Evolutionary conservation across 2,797 vertebrate species (phyloP), one percentile per base, ranked within the genome.

Genomic region (Pseudomugil gertrudae): DNA sequence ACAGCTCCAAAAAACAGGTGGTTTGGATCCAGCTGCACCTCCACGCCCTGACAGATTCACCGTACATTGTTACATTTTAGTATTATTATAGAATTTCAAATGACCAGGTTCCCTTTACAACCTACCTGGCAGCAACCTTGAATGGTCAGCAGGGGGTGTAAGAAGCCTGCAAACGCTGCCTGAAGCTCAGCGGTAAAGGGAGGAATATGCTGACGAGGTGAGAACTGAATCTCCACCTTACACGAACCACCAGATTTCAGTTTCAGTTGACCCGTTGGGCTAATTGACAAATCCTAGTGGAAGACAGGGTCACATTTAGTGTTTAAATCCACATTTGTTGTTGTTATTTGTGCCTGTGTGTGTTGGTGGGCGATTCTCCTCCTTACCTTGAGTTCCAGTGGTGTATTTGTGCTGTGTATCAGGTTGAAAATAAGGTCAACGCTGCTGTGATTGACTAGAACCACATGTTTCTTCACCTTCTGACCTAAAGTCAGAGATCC

Each of bases 1-100:
- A 96, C 95, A 0, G 93, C 93, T 38, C 96, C 96, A 19, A 98
- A 97, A 35, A 92, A 79, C 21, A 98, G 52, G 21, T 93, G 90
- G 4, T 95, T 90, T 78, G 91, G 94, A 80, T 97, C 95, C 81
- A 97, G 74, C 59, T 82, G 90, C 60, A 97, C 90, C 40, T 90
- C 87, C 54, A 95, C 84, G 63, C 91, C 95, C 85, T 92, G 58
- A 47, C 14, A 50, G 5, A 26, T 50, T 5, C 2, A 50, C 10
- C 23, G 5, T 24, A 26, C 14, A 14, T 26, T 50, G 23, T 50
- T 50, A 6, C 24, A 11, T 24, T 48, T 13, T 23, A 21, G 21
- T 9, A 48, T 9, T 45, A 45, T 26, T 14, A 50, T 26, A 26
- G 47, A 50, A 50, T 26, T 24, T 24, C 3, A 23, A 11, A 48